A percentile compares a stretch with the other conserved stretches of the same genome.
Evolutionary conservation across 2,113 vertebrate genomes (phyloP).

Genomic region (Oncorhynchus keta): DNA sequence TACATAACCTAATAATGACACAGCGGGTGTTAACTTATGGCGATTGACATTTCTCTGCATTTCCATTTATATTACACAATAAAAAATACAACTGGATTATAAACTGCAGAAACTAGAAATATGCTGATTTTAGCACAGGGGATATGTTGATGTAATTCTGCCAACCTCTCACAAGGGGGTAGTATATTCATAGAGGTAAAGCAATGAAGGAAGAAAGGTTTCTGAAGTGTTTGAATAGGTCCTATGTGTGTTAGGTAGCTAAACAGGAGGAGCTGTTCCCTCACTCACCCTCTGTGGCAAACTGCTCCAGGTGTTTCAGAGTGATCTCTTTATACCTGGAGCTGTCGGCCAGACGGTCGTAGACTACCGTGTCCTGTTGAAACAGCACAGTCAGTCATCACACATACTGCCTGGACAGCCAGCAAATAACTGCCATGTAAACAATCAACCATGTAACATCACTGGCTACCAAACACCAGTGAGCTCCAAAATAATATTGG

Average conservation of each 20-base stretch:
- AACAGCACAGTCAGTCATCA: neutral
- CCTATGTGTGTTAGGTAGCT: slow-evolving; percentile 9
- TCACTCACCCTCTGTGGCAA: slow-evolving; percentile 93
- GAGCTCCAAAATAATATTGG: too few species aligned
- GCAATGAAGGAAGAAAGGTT: neutral
- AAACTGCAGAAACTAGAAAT: neutral
- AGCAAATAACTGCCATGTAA: too few species aligned
- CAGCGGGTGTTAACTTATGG: too few species aligned
- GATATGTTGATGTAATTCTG: slow-evolving; percentile 10
- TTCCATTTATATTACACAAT: neutral
- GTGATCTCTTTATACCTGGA: slow-evolving; percentile 98
- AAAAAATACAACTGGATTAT: too few species aligned
- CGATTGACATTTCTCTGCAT: too few species aligned
- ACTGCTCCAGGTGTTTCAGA: slow-evolving; percentile 96
- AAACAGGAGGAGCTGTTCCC: slow-evolving; percentile 46
- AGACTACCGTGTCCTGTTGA: slow-evolving; percentile 92
- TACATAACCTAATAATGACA: too few species aligned
- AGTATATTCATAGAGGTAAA: slow-evolving; percentile 43
- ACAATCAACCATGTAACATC: too few species aligned
- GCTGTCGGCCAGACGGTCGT: slow-evolving; percentile 92
- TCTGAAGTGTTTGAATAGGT: neutral
- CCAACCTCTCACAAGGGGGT: slow-evolving; percentile 62
- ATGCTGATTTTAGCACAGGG: too few species aligned
- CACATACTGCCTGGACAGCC: too few species aligned
- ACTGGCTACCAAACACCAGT: too few species aligned